Evolutionary conservation across 2,888 invertebrate genomes (phyloP).

Genomic region (Eueremaeus valkanovi): DNA sequence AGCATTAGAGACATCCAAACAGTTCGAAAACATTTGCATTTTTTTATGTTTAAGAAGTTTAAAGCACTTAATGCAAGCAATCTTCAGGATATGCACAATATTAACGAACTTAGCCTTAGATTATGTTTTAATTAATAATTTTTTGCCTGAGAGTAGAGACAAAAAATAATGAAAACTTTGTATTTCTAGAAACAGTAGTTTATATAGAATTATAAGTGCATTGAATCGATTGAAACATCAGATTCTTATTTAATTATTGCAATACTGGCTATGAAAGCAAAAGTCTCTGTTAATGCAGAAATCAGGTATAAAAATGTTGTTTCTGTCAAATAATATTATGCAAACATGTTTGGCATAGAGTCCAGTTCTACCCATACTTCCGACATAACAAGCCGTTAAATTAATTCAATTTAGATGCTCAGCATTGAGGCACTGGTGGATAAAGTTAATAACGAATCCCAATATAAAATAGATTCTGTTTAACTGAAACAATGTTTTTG

Average conservation of each 20-base stretch:
- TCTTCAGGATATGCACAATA: too few species aligned
- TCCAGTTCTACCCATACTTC: not conserved
- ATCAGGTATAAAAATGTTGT: conserved; percentile 9
- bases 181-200: not conserved
- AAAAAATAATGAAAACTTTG: too few species aligned
- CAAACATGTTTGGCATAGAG: conserved; percentile 8
- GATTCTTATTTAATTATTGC: not conserved
- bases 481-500: too few species aligned
- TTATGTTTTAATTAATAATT: too few species aligned
- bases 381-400: not conserved
- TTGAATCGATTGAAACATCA: not conserved
- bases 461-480: not conserved
- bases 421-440: not conserved
- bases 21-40: too few species aligned
- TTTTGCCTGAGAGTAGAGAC: too few species aligned
- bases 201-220: not conserved
- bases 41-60: too few species aligned
- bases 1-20: too few species aligned
- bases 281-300: conserved; percentile 9
- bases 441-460: not conserved
- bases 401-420: not conserved
- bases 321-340: conserved; percentile 26
- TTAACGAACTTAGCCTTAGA: too few species aligned
- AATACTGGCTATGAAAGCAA: not conserved
- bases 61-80: too few species aligned